phyloP scores from a whole-genome alignment of 1,140 invertebrate genomes.

The Manduca sexta region DNA sequence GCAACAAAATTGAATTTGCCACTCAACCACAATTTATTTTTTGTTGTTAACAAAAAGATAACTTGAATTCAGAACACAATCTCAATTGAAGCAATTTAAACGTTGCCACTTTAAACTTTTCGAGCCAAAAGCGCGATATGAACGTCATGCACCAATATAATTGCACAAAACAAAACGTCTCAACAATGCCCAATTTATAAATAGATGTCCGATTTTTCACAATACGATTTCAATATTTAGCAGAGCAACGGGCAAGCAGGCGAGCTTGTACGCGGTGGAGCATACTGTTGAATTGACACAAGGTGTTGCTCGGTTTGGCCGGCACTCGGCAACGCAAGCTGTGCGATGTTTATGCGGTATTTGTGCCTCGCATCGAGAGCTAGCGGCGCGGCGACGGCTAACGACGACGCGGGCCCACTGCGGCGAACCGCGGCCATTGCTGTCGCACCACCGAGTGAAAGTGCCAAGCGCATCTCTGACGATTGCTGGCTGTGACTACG shows the following conservation, averaged over 20 bases:
- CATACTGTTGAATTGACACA: slow-evolving; percentile 41
- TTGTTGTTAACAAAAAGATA: not conserved
- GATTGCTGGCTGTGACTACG: slow-evolving; percentile 29
- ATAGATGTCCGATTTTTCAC: slow-evolving; percentile 41
- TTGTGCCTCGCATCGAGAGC: slow-evolving; percentile 15
- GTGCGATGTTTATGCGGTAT: too few species aligned
- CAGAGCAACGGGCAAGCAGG: slow-evolving; percentile 33
- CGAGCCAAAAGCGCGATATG: slow-evolving; percentile 8
- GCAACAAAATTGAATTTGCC: slow-evolving; percentile 9
- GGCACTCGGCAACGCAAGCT: slow-evolving; percentile 3
- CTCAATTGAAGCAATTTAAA: too few species aligned
- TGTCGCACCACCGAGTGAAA: slow-evolving; percentile 62
- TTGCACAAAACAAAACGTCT: slow-evolving; percentile 23
- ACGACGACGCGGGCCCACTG: slow-evolving; percentile 59
- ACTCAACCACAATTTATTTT: slow-evolving; percentile 4
- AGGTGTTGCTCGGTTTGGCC: slow-evolving; percentile 33
- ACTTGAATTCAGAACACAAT: too few species aligned
- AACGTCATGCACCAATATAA: slow-evolving; percentile 4
- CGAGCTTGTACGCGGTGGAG: slow-evolving; percentile 37
- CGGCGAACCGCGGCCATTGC: slow-evolving; percentile 29
- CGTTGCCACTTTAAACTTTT: too few species aligned
- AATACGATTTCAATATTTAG: slow-evolving; percentile 48
- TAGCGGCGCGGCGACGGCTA: slow-evolving; percentile 42
- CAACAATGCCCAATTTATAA: slow-evolving; percentile 39
- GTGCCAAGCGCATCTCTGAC: slow-evolving; percentile 38